These are phyloP conservation scores for Leptopilina boulardi DNA, from an alignment of 1,140 invertebrate species.

Conservation along the genomic window DNA sequence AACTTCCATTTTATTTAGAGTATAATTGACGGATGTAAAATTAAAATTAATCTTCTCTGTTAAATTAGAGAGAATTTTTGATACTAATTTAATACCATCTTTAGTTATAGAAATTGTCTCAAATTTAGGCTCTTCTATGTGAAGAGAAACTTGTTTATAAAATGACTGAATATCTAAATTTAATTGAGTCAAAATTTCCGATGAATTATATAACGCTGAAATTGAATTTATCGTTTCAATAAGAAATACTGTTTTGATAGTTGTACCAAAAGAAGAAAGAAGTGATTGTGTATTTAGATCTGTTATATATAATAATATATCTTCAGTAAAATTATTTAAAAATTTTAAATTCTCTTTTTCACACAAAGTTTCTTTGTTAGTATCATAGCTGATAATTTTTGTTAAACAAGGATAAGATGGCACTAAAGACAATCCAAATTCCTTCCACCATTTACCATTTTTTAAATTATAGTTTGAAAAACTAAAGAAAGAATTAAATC, in stretches of 20 bases:
- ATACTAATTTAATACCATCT: neutral
- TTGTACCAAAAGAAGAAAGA: neutral
- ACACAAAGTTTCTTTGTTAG: neutral
- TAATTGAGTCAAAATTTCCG: no score
- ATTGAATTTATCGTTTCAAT: no score
- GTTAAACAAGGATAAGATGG: neutral
- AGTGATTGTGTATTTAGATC: neutral
- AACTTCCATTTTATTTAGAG: neutral
- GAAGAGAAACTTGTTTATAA: no score
- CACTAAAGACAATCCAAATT: neutral
- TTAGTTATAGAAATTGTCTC: no score
- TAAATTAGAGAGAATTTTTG: neutral
- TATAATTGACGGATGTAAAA: neutral
- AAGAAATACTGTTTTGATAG: neutral
- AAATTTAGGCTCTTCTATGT: no score
- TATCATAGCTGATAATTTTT: neutral
- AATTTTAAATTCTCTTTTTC: neutral
- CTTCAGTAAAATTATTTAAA: neutral
- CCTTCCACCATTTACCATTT: neutral
- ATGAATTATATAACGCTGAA: no score
- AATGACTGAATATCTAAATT: no score
- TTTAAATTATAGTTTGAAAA: neutral
- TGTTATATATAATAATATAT: neutral
- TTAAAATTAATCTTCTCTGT: neutral
- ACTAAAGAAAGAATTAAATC: neutral